Evolutionary conservation across 2,797 vertebrate species (phyloP).

Genomic region (Xyrichtys novacula): DNA sequence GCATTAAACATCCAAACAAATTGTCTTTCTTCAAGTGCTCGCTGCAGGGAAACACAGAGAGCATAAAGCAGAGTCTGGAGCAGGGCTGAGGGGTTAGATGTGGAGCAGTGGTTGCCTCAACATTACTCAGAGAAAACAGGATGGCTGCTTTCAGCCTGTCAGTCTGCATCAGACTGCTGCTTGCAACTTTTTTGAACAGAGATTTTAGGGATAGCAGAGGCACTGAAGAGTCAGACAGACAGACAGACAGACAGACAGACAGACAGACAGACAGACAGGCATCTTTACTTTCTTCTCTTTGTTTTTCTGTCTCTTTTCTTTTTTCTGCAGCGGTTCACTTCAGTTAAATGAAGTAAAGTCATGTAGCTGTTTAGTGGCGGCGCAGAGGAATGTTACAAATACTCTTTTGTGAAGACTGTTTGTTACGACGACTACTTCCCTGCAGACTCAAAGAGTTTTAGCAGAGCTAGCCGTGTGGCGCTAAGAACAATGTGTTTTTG

Average conservation of each 20-base stretch:
- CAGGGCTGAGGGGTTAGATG: slow-evolving; percentile 38
- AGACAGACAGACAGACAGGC: slow-evolving; percentile 23
- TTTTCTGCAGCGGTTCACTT: not conserved
- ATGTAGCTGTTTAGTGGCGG: slow-evolving; percentile 15
- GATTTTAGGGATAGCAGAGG: slow-evolving; percentile 52
- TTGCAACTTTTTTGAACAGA: slow-evolving; percentile 45
- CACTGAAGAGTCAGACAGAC: slow-evolving; percentile 41
- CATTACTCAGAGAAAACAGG: slow-evolving; percentile 41
- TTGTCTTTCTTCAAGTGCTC: slow-evolving; percentile 75
- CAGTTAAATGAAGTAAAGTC: slow-evolving; percentile 29
- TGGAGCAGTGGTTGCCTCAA: slow-evolving; percentile 48
- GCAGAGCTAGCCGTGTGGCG: not conserved
- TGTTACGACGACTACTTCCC: not conserved
- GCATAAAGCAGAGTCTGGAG: slow-evolving; percentile 58
- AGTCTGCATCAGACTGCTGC: slow-evolving; percentile 46
- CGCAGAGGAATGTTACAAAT: not conserved
- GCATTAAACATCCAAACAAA: slow-evolving; percentile 82
- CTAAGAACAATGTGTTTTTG: not conserved
- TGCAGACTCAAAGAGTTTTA: not conserved
- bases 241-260: no score
- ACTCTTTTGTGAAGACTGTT: no score
- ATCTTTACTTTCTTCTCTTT: not conserved
- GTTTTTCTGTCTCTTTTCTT: slow-evolving; percentile 11
- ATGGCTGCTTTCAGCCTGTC: slow-evolving; percentile 52
- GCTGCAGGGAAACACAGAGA: slow-evolving; percentile 74